Percentiles rank a stretch among this genome's conserved stretches.
Evolutionary conservation across 2,797 vertebrate species (phyloP).

Genomic region (Rhinichthys osculus): DNA sequence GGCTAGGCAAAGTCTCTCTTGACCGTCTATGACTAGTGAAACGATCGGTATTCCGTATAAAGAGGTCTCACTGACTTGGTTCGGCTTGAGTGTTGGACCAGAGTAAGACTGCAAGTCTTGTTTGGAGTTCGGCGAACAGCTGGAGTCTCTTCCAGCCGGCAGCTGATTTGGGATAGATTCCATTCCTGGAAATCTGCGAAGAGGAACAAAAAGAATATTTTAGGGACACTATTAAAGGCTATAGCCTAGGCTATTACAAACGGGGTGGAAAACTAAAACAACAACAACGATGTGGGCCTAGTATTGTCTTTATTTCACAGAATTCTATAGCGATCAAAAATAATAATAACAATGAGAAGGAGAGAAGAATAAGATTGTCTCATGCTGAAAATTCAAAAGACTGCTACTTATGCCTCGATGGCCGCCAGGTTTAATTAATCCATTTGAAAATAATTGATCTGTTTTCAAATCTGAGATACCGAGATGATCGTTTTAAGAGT

Average conservation of each 20-base stretch:
- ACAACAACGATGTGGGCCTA: too few relatives aligned
- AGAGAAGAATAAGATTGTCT: background rate
- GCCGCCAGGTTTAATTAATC: background rate
- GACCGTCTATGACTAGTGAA: constrained; percentile 95
- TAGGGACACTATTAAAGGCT: background rate
- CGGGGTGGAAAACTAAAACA: background rate
- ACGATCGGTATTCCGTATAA: constrained; percentile 97
- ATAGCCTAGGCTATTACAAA: background rate
- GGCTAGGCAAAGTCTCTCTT: constrained; percentile 92
- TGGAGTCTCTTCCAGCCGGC: constrained; percentile 89
- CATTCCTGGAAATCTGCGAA: constrained; percentile 84
- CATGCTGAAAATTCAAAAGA: background rate
- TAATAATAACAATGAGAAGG: background rate
- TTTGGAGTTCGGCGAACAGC: constrained; percentile 90
- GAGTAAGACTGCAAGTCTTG: constrained; percentile 90
- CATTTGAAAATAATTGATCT: background rate
- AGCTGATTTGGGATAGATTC: constrained; percentile 87
- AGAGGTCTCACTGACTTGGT: constrained; percentile 94
- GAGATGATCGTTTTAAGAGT: constrained; percentile 32
- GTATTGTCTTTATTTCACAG: background rate
- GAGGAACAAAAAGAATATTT: constrained; percentile 52
- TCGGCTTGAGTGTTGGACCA: constrained; percentile 88
- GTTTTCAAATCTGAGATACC: background rate
- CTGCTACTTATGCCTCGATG: background rate
- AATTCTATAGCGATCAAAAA: background rate